A percentile compares a stretch with the other conserved stretches of the same genome.
Conservation (phyloP, 2,888 invertebrate species). For the Ellobium chinense region DNA sequence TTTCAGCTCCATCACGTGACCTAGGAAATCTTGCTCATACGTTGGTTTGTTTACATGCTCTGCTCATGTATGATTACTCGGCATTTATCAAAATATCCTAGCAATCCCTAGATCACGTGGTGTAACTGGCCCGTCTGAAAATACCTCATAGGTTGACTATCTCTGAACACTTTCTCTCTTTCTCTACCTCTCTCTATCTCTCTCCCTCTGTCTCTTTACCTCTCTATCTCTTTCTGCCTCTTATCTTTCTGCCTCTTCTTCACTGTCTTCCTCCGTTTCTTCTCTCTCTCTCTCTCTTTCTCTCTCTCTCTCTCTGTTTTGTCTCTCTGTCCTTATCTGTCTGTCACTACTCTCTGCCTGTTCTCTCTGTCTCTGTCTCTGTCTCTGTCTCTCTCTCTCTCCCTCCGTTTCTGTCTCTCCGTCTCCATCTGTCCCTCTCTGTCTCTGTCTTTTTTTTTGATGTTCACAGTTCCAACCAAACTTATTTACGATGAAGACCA, state of each 20-base stretch:
- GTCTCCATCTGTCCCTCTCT: neutral
- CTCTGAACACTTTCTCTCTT: conserved; percentile 4
- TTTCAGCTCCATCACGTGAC: too few relatives aligned
- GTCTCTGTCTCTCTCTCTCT: neutral
- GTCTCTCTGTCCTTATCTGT: neutral
- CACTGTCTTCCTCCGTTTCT: neutral
- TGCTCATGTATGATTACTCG: too few relatives aligned
- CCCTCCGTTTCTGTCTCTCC: neutral
- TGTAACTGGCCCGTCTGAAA: too few relatives aligned
- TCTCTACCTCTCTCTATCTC: neutral
- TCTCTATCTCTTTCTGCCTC: neutral
- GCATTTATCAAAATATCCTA: too few relatives aligned
- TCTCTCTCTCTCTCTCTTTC: neutral
- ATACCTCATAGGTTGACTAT: too few relatives aligned
- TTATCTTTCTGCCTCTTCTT: neutral
- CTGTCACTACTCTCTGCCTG: neutral
- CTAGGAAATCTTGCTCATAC: too few relatives aligned
- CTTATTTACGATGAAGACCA: too few relatives aligned
- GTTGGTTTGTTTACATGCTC: too few relatives aligned
- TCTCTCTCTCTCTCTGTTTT: conserved; percentile 3
- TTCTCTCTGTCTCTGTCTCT: neutral
- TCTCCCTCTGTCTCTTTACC: neutral
- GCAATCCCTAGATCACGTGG: too few relatives aligned
- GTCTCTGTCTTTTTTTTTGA: neutral
- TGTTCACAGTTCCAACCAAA: too few relatives aligned